phyloP scores from a whole-genome alignment of 2,888 invertebrate species.

The Mythimna vitellina region DNA sequence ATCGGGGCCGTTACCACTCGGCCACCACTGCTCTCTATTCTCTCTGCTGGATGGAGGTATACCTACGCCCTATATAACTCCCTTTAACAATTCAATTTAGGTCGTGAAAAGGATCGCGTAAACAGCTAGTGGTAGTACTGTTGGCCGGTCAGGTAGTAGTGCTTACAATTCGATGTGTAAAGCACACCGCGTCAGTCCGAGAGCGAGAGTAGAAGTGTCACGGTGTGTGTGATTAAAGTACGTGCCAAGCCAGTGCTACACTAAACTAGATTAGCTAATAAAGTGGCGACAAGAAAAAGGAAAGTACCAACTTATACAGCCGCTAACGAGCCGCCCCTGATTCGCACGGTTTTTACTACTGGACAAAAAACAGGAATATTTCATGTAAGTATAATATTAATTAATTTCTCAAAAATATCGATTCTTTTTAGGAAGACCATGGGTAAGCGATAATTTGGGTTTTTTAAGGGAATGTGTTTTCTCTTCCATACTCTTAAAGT shows the following conservation, averaged over 20 bases:
- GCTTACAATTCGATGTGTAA: neutral
- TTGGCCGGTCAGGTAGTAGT: neutral
- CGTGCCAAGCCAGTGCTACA: constrained; percentile 2
- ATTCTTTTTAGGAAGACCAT: too few relatives aligned
- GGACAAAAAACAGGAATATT: neutral
- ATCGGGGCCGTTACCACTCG: too few relatives aligned
- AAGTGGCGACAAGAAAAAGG: constrained; percentile 7
- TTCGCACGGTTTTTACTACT: neutral
- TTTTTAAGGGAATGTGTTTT: too few relatives aligned
- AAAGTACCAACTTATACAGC: constrained; percentile 1
- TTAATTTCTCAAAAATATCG: neutral
- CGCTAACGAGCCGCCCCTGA: neutral
- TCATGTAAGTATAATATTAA: neutral
- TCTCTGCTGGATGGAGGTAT: too few relatives aligned
- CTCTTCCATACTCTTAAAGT: too few relatives aligned
- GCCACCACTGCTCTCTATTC: too few relatives aligned
- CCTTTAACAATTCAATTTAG: too few relatives aligned
- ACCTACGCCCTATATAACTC: too few relatives aligned
- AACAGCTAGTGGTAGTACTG: too few relatives aligned
- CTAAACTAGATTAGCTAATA: constrained; percentile 8
- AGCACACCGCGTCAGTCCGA: constrained; percentile 1
- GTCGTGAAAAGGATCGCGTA: too few relatives aligned
- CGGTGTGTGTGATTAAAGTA: constrained; percentile 9
- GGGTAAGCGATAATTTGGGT: too few relatives aligned
- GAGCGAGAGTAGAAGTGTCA: constrained; percentile 7